A percentile compares a stretch with the other conserved stretches of the same genome.
These are phyloP conservation scores for Entomyzon cyanotis DNA, from an alignment of 2,113 vertebrate genomes.

Conservation along the genomic window DNA sequence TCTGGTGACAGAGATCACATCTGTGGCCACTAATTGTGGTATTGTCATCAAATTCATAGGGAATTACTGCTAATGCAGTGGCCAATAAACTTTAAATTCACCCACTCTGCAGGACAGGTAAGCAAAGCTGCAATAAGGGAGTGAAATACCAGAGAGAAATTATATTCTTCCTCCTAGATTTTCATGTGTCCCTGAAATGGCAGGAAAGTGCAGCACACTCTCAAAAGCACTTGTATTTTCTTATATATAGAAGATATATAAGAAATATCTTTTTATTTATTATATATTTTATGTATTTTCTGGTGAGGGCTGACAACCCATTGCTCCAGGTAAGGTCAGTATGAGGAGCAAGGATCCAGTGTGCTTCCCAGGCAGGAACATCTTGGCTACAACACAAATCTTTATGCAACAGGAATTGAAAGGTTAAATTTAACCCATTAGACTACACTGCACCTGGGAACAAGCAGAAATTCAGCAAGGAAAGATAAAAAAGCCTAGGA, in stretches of 20 bases:
- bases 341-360: not conserved
- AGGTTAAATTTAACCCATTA: not conserved
- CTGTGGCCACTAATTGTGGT: not conserved
- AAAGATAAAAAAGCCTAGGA: not conserved
- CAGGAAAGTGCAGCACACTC: not conserved
- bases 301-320: not conserved
- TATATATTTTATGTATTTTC: not conserved
- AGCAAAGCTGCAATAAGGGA: not conserved
- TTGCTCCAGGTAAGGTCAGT: not conserved
- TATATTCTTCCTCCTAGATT: not conserved
- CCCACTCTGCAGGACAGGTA: not conserved
- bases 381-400: fast-evolving
- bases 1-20: not conserved
- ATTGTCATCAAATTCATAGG: not conserved
- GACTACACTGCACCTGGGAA: not conserved
- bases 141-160: not conserved
- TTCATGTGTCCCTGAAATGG: not conserved
- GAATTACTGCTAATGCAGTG: not conserved
- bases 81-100: not conserved
- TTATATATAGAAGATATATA: too few species aligned
- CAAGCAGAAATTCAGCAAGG: not conserved
- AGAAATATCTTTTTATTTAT: too few species aligned
- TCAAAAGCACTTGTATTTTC: not conserved
- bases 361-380: not conserved
- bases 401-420: not conserved